phyloP scores from a whole-genome alignment of 2,113 vertebrate genomes.

The Nothocercus nigrocapillus region DNA sequence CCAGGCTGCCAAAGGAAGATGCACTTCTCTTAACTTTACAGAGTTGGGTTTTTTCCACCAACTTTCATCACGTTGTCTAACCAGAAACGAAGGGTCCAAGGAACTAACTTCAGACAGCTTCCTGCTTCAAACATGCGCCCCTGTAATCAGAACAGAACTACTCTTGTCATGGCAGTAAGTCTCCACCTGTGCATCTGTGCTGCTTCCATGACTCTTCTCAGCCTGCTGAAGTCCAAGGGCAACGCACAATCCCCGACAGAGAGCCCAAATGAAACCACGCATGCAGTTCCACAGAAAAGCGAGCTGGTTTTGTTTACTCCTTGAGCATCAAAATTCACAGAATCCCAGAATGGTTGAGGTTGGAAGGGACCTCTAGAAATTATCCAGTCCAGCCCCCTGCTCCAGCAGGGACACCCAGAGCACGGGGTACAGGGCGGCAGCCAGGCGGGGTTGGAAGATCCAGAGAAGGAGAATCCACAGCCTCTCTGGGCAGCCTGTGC shows the following conservation, averaged over 20 bases:
- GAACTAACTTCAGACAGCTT: too few species aligned
- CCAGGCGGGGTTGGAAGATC: too few species aligned
- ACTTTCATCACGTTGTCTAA: neutral
- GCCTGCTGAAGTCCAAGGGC: neutral
- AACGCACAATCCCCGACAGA: neutral
- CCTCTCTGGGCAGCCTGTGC: too few species aligned
- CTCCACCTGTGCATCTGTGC: neutral
- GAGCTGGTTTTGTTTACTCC: neutral
- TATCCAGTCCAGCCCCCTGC: too few species aligned
- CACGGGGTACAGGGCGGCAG: too few species aligned
- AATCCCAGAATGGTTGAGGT: too few species aligned
- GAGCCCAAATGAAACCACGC: neutral
- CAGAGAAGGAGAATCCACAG: too few species aligned
- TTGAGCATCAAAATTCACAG: neutral
- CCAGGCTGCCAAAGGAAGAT: neutral
- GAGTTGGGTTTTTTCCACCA: neutral
- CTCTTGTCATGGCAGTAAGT: neutral
- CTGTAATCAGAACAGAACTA: neutral
- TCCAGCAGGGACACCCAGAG: too few species aligned
- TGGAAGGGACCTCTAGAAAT: too few species aligned
- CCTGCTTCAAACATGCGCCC: fast-evolving
- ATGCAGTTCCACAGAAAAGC: neutral
- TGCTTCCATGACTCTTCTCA: neutral
- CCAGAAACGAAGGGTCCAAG: neutral
- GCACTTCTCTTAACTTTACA: neutral